Percentiles rank a stretch among this genome's conserved stretches.
phyloP scores from a whole-genome alignment of 2,113 vertebrate species.

The Chaetorhynchus papuensis region DNA sequence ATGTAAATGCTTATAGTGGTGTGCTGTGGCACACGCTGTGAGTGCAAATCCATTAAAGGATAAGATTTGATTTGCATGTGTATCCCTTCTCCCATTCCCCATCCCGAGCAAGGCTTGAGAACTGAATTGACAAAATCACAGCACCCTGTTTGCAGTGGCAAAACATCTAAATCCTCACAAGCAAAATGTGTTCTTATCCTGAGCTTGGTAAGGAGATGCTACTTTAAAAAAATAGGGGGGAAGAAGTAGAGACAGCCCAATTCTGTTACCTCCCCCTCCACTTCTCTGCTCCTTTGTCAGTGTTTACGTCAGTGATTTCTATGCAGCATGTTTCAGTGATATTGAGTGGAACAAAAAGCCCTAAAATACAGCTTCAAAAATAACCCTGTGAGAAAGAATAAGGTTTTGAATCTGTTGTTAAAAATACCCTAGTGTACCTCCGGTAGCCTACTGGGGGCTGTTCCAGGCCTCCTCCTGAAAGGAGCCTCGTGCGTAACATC shows the following conservation, averaged over 20 bases:
- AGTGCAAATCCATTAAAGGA: conserved; percentile 46
- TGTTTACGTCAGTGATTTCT: conserved; percentile 19
- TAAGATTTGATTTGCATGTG: conserved; percentile 16
- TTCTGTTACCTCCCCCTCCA: background rate
- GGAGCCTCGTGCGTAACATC: background rate
- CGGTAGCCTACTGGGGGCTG: background rate
- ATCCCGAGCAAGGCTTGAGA: background rate
- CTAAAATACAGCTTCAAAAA: conserved; percentile 9
- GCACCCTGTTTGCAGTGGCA: background rate
- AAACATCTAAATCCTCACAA: background rate
- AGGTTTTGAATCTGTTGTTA: background rate
- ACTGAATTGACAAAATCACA: background rate
- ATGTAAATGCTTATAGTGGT: conserved; percentile 18
- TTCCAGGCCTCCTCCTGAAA: background rate
- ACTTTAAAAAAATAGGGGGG: background rate
- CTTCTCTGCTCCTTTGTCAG: background rate
- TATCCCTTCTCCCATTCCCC: background rate
- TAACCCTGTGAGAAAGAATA: background rate
- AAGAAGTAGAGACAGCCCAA: background rate
- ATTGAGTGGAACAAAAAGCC: conserved; percentile 7
- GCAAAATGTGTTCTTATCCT: background rate
- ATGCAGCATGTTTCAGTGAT: background rate
- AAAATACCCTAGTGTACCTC: background rate
- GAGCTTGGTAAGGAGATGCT: background rate
- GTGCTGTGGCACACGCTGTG: background rate